phyloP scores from a whole-genome alignment of 2,888 invertebrate species.

The Dioctria linearis region DNA sequence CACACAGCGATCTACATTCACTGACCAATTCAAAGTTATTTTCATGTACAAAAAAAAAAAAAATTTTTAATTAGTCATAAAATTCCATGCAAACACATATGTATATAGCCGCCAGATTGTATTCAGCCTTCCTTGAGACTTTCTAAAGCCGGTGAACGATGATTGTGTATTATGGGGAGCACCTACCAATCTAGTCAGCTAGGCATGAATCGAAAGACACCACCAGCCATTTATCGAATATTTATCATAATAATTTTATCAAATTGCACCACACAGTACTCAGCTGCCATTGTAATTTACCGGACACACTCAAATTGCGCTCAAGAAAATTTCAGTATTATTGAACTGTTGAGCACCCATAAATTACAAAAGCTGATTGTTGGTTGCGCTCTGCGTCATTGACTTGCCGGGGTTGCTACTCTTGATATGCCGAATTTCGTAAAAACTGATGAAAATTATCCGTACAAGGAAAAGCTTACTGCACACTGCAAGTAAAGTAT shows the following conservation, averaged over 20 bases:
- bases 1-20: neutral
- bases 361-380: conserved; percentile 28
- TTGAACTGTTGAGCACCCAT: conserved; percentile 20
- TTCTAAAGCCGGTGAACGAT: neutral
- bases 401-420: neutral
- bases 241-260: conserved; percentile 52
- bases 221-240: conserved; percentile 47
- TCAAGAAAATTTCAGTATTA: conserved; percentile 22
- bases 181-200: neutral
- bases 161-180: neutral
- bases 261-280: conserved; percentile 38
- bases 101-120: neutral
- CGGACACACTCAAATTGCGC: conserved; percentile 39
- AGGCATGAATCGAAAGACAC: conserved; percentile 29
- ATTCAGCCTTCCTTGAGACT: conserved; percentile 2
- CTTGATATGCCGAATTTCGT: conserved; percentile 23
- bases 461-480: neutral
- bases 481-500: conserved; percentile 13
- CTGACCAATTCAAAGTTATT: neutral
- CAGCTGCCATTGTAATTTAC: conserved; percentile 41
- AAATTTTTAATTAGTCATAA: conserved; percentile 1
- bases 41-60: neutral
- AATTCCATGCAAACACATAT: neutral
- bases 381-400: conserved; percentile 27
- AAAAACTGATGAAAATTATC: conserved; percentile 14